Percentiles rank a stretch among this genome's conserved stretches.
phyloP scores from a whole-genome alignment of 2,113 vertebrate genomes.

The Ceuthmochares aereus region DNA sequence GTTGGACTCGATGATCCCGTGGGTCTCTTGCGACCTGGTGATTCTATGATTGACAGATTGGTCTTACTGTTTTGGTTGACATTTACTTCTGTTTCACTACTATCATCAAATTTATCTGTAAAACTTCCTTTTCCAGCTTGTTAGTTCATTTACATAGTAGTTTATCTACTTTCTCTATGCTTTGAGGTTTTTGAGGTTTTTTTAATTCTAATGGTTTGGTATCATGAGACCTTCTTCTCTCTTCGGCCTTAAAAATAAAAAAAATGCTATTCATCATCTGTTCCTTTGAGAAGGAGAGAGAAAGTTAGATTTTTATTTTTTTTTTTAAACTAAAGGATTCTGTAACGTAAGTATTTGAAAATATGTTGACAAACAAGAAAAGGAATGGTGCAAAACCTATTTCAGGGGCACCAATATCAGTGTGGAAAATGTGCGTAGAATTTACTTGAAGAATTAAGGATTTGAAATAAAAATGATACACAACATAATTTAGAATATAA shows the following conservation, averaged over 20 bases:
- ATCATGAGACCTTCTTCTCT: background rate
- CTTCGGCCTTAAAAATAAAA: background rate
- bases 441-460: background rate
- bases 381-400: background rate
- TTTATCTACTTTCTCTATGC: background rate
- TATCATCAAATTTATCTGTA: background rate
- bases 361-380: background rate
- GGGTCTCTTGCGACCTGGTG: too few relatives aligned
- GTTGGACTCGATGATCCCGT: too few relatives aligned
- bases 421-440: background rate
- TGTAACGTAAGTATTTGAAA: background rate
- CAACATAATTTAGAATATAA: background rate
- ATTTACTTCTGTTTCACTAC: background rate
- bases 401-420: background rate
- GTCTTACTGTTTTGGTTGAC: background rate
- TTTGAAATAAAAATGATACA: background rate
- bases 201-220: background rate
- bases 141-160: background rate
- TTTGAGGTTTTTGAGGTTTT: background rate
- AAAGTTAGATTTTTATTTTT: background rate
- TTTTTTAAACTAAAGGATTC: background rate
- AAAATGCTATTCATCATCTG: background rate
- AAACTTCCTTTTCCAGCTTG: background rate
- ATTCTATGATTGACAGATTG: background rate
- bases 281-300: background rate